A percentile compares a stretch with the other conserved stretches of the same genome.
Evolutionary conservation across 92 coral and sea anemone genomes (phyloP).

Genomic region (Porites evermanni): DNA sequence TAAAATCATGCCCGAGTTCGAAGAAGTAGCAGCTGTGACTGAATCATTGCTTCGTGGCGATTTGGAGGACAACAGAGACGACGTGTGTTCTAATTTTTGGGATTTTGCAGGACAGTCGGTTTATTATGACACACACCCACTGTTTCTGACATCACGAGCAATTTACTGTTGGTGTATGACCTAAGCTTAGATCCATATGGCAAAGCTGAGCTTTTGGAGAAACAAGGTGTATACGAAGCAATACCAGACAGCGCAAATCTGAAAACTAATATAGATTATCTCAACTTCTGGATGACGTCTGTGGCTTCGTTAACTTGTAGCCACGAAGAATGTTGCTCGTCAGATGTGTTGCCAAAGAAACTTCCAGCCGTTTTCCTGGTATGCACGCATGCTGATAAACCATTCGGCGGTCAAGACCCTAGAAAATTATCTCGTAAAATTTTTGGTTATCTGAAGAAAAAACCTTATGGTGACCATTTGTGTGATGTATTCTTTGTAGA

Average conservation of each 20-base stretch:
- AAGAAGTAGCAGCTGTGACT: slow-evolving; percentile 16
- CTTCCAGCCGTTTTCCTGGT: slow-evolving; percentile 29
- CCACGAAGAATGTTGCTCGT: too few species aligned
- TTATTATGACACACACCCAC: too few species aligned
- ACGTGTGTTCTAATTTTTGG: not conserved
- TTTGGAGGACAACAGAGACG: not conserved
- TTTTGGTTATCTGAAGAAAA: not conserved
- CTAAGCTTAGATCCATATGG: slow-evolving; percentile 38
- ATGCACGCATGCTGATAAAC: too few species aligned
- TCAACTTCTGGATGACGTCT: slow-evolving; percentile 1
- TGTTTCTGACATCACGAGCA: slow-evolving; percentile 8
- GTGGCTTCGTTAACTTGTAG: not conserved
- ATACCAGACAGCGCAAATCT: not conserved
- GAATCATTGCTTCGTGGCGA: not conserved
- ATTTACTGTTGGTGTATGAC: slow-evolving; percentile 58
- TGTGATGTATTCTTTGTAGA: slow-evolving; percentile 33
- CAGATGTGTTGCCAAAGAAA: slow-evolving; percentile 10
- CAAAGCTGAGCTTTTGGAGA: slow-evolving; percentile 36
- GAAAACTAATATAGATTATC: slow-evolving; percentile 5
- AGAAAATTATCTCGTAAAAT: slow-evolving; percentile 35
- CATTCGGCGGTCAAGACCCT: slow-evolving; percentile 9
- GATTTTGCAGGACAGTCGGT: too few species aligned
- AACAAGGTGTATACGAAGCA: slow-evolving; percentile 14
- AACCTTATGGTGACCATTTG: slow-evolving; percentile 16
- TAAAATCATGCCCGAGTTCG: not conserved